A percentile compares a stretch with the other conserved stretches of the same genome.
phyloP scores from a whole-genome alignment of 2,888 invertebrate species.

The Cheilosia vernalis region DNA sequence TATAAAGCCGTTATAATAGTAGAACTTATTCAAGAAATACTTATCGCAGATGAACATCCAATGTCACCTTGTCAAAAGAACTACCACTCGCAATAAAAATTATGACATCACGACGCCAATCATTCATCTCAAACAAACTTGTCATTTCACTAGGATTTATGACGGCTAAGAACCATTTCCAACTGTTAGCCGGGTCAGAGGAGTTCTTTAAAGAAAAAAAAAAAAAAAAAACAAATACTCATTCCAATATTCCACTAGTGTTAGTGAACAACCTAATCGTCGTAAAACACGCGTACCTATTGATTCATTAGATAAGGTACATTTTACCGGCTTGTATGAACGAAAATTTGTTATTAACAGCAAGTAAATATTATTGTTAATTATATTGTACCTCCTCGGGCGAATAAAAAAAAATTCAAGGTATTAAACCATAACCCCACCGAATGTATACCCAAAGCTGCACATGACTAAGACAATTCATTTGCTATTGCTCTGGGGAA shows the following conservation, averaged over 20 bases:
- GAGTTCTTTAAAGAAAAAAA: neutral
- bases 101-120: too few relatives aligned
- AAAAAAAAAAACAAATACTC: neutral
- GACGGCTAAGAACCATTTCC: neutral
- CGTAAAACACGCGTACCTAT: slow-evolving; percentile 46
- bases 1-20: too few relatives aligned
- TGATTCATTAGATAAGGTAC: slow-evolving; percentile 55
- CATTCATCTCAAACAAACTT: too few relatives aligned
- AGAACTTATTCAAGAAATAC: too few relatives aligned
- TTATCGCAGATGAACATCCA: too few relatives aligned
- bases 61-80: too few relatives aligned
- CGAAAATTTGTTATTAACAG: slow-evolving; percentile 40
- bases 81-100: too few relatives aligned
- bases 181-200: neutral
- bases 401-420: slow-evolving; percentile 21
- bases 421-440: neutral
- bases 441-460: neutral
- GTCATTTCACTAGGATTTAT: too few relatives aligned
- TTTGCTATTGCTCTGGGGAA: slow-evolving; percentile 38
- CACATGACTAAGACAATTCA: slow-evolving; percentile 54
- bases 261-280: slow-evolving; percentile 7
- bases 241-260: neutral
- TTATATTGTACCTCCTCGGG: slow-evolving; percentile 26
- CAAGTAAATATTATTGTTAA: slow-evolving; percentile 34
- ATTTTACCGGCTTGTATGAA: slow-evolving; percentile 27